Conservation (phyloP, 2,888 invertebrate species). For the Syrphus vitripennis region DNA sequence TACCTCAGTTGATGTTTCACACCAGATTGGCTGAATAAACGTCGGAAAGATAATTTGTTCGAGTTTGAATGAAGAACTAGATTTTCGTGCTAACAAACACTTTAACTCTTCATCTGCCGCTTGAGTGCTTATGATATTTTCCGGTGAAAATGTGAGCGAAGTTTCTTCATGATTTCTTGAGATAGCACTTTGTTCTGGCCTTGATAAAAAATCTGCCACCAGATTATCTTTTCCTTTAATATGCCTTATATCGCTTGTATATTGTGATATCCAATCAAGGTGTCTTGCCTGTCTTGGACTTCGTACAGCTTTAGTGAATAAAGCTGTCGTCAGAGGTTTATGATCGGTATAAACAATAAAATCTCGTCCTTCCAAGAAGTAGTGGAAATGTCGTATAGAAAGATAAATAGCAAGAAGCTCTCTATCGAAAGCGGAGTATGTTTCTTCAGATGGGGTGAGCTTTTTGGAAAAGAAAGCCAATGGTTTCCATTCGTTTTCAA, state of each 20-base stretch:
- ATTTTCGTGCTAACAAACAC: background rate
- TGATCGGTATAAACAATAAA: constrained; percentile 11
- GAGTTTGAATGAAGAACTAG: background rate
- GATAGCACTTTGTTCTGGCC: background rate
- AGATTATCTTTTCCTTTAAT: constrained; percentile 15
- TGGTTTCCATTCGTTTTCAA: background rate
- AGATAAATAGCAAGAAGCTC: background rate
- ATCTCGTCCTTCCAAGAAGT: constrained; percentile 3
- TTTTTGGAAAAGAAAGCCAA: constrained; percentile 11
- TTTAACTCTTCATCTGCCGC: background rate
- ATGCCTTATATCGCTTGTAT: constrained; percentile 1
- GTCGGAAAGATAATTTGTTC: background rate
- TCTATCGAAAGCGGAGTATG: background rate
- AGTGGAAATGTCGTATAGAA: constrained; percentile 1
- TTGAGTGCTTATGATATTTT: background rate
- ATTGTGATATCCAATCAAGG: constrained; percentile 8
- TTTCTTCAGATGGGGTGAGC: background rate
- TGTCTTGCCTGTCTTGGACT: constrained; percentile 24
- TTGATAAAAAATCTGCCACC: constrained; percentile 6
- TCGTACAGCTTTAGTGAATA: background rate
- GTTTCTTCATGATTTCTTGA: background rate
- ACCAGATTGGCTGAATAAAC: background rate
- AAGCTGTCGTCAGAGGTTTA: constrained; percentile 12
- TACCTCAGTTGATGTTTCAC: background rate
- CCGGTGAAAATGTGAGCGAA: background rate